A percentile compares a stretch with the other conserved stretches of the same genome.
phyloP scores from a whole-genome alignment of 2,888 invertebrate genomes.

The Drosophila putrida region DNA sequence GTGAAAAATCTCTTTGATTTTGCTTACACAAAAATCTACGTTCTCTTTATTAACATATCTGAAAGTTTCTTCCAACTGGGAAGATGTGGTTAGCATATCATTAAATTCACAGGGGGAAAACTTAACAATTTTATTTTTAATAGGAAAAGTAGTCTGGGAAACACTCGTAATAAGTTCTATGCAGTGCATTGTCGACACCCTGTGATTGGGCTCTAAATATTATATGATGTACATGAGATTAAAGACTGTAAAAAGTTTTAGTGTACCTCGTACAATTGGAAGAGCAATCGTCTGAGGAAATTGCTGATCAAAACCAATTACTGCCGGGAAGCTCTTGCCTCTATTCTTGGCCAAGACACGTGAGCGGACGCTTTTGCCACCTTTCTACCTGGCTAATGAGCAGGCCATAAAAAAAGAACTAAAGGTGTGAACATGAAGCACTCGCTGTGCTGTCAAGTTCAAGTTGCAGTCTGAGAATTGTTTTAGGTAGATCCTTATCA shows the following conservation, averaged over 20 bases:
- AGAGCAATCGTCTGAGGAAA: slow-evolving; percentile 28
- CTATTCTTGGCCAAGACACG: slow-evolving; percentile 25
- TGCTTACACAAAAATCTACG: background rate
- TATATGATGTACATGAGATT: slow-evolving; percentile 21
- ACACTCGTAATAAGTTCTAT: background rate
- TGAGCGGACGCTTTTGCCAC: slow-evolving; percentile 34
- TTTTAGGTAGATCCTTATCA: slow-evolving; percentile 59
- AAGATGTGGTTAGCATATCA: slow-evolving; percentile 6
- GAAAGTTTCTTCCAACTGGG: background rate
- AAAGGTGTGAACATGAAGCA: slow-evolving; percentile 62
- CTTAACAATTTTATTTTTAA: slow-evolving; percentile 1
- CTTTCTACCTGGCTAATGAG: slow-evolving; percentile 57
- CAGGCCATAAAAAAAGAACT: slow-evolving; percentile 37
- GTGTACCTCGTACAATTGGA: slow-evolving; percentile 6
- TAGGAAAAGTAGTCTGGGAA: slow-evolving; percentile 13
- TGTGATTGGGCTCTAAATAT: slow-evolving; percentile 12
- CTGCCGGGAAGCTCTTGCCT: slow-evolving; percentile 20
- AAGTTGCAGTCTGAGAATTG: slow-evolving; percentile 68
- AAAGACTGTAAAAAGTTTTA: slow-evolving; percentile 27
- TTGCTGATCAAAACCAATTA: slow-evolving; percentile 51
- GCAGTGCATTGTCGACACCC: background rate
- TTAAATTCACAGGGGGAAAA: background rate
- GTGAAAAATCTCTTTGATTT: slow-evolving; percentile 7
- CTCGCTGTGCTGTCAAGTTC: slow-evolving; percentile 69
- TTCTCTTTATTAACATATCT: slow-evolving; percentile 24